A percentile compares a stretch with the other conserved stretches of the same genome.
Conservation (phyloP, 64 coral and sea anemone genomes). For the Porites lutea region DNA sequence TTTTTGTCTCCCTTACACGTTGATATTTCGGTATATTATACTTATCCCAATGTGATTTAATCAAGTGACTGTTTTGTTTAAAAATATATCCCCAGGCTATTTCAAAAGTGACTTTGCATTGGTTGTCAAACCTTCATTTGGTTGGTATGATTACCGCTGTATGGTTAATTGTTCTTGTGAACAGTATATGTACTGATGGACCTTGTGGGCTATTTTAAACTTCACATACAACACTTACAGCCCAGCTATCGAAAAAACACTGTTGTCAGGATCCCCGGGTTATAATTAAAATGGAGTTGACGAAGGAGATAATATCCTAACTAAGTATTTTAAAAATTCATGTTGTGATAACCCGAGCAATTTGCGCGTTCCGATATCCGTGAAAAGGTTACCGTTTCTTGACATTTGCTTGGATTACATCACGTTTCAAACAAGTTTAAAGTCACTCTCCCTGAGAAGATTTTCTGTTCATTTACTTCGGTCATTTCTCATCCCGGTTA, state of each 20-base stretch:
- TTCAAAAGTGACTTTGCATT: background rate
- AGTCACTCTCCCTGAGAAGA: too few relatives aligned
- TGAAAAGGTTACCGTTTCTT: background rate
- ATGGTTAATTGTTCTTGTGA: background rate
- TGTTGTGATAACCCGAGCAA: conserved; percentile 3
- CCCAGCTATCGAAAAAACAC: background rate
- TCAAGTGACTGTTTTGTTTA: background rate
- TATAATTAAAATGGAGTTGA: background rate
- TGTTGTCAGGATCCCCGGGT: too few relatives aligned
- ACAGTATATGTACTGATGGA: background rate
- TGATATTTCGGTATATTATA: conserved; percentile 19
- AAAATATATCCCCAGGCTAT: background rate
- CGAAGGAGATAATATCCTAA: background rate
- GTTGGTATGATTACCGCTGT: background rate
- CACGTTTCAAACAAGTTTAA: background rate
- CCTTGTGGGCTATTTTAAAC: background rate
- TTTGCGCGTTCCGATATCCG: background rate
- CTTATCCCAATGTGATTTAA: conserved; percentile 4
- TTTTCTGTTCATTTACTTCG: too few relatives aligned
- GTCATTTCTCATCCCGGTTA: too few relatives aligned
- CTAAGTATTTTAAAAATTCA: background rate
- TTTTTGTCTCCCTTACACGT: too few relatives aligned
- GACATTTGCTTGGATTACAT: background rate
- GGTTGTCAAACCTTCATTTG: background rate
- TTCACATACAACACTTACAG: background rate